phyloP scores from a whole-genome alignment of 2,888 invertebrate genomes.

The Ophioninae sp. region DNA sequence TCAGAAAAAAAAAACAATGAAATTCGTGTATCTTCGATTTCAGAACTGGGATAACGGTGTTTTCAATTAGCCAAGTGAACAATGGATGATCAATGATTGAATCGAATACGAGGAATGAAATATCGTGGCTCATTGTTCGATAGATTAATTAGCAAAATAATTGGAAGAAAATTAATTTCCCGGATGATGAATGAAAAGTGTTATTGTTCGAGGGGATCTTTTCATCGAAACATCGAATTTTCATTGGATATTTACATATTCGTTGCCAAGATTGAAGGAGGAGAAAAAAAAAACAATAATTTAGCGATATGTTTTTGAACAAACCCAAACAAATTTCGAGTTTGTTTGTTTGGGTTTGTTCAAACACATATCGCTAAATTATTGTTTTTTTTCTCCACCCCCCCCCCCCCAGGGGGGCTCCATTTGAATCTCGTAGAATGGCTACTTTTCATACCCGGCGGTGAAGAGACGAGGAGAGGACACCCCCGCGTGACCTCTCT shows the following conservation, averaged over 20 bases:
- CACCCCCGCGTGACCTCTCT: conserved; percentile 42
- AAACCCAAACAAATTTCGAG: too few species aligned
- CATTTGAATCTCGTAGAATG: conserved; percentile 39
- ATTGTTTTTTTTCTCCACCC: too few species aligned
- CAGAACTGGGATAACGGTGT: background rate
- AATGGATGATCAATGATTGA: background rate
- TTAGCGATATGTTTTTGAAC: too few species aligned
- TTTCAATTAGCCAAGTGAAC: background rate
- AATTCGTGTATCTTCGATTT: too few species aligned
- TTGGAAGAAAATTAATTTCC: background rate
- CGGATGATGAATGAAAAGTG: background rate
- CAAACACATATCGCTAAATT: too few species aligned
- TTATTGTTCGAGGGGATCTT: background rate
- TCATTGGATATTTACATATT: too few species aligned
- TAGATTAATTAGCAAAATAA: background rate
- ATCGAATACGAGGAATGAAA: background rate
- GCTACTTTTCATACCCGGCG: conserved; percentile 22
- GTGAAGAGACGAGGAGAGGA: conserved; percentile 5
- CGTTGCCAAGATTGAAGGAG: too few species aligned
- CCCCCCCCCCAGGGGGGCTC: too few species aligned
- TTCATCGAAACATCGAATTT: background rate
- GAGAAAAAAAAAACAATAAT: too few species aligned
- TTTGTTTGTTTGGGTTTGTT: too few species aligned
- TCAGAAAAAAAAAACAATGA: too few species aligned
- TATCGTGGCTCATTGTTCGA: background rate